Evolutionary conservation across 53 echinoderm and acorn worm genomes (phyloP), one percentile per base, ranked within the genome.

Genomic region (Mesocentrotus franciscanus): DNA sequence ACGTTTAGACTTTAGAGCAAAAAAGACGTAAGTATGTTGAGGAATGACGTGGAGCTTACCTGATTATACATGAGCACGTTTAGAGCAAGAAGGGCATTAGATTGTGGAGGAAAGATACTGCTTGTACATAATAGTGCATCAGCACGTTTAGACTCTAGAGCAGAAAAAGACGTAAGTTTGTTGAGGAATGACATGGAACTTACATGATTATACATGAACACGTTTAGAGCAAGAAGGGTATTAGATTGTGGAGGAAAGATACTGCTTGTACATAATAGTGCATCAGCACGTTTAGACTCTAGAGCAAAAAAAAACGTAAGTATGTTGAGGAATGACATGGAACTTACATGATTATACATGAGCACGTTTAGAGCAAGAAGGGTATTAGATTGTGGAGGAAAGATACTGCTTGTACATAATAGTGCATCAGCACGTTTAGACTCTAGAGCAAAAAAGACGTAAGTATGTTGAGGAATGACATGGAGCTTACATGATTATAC

Each of bases 401-500:
- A 1, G 15, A 18, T 18, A 17, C 18, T 15, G 15, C 4, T 18
- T 2, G 17, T 62, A 18, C 62, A 62, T 62, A 15, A 12, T 61
- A 0, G 2, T 62, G 18, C 62, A 18, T 18, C 62, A 12, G 62
- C 62, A 4, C n/a, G n/a, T n/a, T n/a, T n/a, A n/a, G n/a, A n/a
- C n/a, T 62, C 18, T 62, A 13, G 62, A 17, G 14, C 62, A 62
- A 18, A 62, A 62, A 18, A 18, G 16, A 17, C 11, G 15, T 62
- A 62, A 62, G 18, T 62, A 16, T n/a, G 16, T 62, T 18, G 14
- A 62, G 18, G 18, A 17, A 18, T 62, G 15, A 62, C 62, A n/a
- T n/a, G n/a, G n/a, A n/a, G n/a, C n/a, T n/a, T 72, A 72, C 72
- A 27, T 72, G 72, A 72, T 72, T 72, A 72, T 72, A 20, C 72